Evolutionary conservation across 1,140 invertebrate genomes (phyloP), one percentile per base, ranked within the genome.

Genomic region (Bombus waltoni): DNA sequence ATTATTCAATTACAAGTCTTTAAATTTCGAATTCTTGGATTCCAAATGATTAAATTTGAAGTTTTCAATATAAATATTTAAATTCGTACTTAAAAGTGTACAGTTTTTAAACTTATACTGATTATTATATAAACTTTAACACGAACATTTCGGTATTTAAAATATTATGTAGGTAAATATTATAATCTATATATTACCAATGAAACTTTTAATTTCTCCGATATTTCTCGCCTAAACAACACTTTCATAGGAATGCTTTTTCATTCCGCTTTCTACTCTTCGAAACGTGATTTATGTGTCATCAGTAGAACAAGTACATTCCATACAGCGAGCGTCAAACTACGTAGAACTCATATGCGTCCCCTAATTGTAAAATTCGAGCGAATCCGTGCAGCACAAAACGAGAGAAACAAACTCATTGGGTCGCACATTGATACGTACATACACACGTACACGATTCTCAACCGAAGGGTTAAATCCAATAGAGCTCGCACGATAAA

Each of bases 391-490:
- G 18, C 18, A 25, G 57, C 38, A 10, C n/a, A 35, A n/a, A 65
- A 78, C n/a, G 38, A 66, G 38, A 22, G 28, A 25, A 57, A 42
- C 57, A 78, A 78, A 66, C 59, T 25, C 73, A 66, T 78, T 32
- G 38, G 18, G 15, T 44, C 35, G 53, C 74, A 4, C 53, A 59
- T 6, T 4, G 32, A n/a, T 2, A 18, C 38, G 25, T 25, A 9
- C 15, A 2, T 35, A 32, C 18, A 32, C 75, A 9, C 25, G 74
- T 25, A 9, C 47, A 15, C 38, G 1, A 40, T 18, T 65, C 35
- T 15, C 75, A 59, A 40, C 40, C 65, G 59, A 78, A 78, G 40
- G 38, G 59, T 78, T 65, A 65, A 78, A 78, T 78, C 40, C 38
- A 78, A 44, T 44, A 65, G 40, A 78, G 8, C 38, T 22, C 28